Base-by-base conservation (phyloP, 2,113 vertebrate species). In the Tinamus guttatus region DNA sequence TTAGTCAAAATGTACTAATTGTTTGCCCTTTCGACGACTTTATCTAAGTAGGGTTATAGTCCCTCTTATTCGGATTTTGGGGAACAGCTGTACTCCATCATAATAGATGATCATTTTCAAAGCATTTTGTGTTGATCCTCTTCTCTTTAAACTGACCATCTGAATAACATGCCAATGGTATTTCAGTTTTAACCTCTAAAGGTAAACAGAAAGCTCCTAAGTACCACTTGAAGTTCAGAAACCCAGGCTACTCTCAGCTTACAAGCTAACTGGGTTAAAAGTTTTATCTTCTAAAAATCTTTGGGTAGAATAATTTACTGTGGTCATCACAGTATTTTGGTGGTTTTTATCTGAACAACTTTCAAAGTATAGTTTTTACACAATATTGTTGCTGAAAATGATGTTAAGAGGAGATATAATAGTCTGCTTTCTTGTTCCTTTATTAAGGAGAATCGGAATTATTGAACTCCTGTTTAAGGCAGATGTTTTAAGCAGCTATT, bases 21-120 rank as follows among this genome's bases (percentile, higher is more conserved):
- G 1, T 90, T 86, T 12, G 15, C 28, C 16, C 54, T 10, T 17
- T 15, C 18, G 15, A 15, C 16, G 28, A 21, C 9, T 28, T 18
- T 67, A 47, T 81, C 62, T 45, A 70, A 81, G 45, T 27, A 74
- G 25, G 5, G 2, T 49, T 92, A 22, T 74, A 59, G 13, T 62
- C 19, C n/a, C 47, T 95, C 60, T 78, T 91, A 47, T 43, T 93
- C 45, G 79, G n/a, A 43, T 30, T 93, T 97, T 63, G 84, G 56
- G 65, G 14, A 95, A 24, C 41, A 95, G n/a, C 56, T 89, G 25
- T 30, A 36, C 18, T 60, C 43, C 62, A 14, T 95, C 24, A 13
- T 64, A 67, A 85, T 36, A 67, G 27, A 45, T 16, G 7, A 27
- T 87, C 11, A 71, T 58, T 65, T 95, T 78, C 12, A 85, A 91